These are phyloP conservation scores for Caenorhabditis virilis DNA, from an alignment of 2,888 invertebrate species.

Conservation along the genomic window DNA sequence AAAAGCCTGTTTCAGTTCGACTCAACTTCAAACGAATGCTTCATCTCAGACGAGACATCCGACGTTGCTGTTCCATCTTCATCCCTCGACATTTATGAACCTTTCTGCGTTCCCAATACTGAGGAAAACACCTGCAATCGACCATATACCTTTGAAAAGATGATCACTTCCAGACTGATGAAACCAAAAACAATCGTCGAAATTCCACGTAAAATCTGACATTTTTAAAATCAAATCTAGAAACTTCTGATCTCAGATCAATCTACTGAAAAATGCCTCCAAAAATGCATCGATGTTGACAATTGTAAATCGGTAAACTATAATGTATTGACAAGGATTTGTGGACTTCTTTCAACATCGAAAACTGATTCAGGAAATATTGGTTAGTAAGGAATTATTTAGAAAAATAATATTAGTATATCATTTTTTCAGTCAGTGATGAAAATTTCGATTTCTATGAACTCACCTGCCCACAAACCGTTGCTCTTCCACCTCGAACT, in stretches of 20 bases:
- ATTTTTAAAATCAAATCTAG: neutral
- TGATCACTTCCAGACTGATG: slow-evolving; percentile 34
- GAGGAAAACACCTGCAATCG: slow-evolving; percentile 54
- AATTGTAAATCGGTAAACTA: slow-evolving; percentile 57
- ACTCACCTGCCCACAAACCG: slow-evolving; percentile 40
- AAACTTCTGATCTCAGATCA: slow-evolving; percentile 17
- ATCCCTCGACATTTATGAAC: slow-evolving; percentile 62
- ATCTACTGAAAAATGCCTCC: slow-evolving; percentile 46
- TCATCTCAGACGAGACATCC: slow-evolving; percentile 58
- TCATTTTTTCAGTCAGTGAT: too few species aligned
- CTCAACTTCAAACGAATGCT: slow-evolving; percentile 56
- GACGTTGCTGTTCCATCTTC: slow-evolving; percentile 52
- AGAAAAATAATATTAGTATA: too few species aligned
- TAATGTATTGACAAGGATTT: slow-evolving; percentile 34
- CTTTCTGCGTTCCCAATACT: slow-evolving; percentile 55
- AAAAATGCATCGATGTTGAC: slow-evolving; percentile 41
- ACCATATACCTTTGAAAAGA: slow-evolving; percentile 53
- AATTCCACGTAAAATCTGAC: slow-evolving; percentile 8
- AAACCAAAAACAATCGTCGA: slow-evolving; percentile 19
- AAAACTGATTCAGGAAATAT: slow-evolving; percentile 9
- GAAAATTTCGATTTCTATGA: slow-evolving; percentile 58
- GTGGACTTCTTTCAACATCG: slow-evolving; percentile 23
- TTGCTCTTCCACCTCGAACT: neutral
- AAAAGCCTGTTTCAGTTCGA: slow-evolving; percentile 39
- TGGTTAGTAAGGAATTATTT: too few species aligned